These are phyloP conservation scores for Iguana delicatissima DNA, from an alignment of 2,797 vertebrate genomes.

Conservation along the genomic window DNA sequence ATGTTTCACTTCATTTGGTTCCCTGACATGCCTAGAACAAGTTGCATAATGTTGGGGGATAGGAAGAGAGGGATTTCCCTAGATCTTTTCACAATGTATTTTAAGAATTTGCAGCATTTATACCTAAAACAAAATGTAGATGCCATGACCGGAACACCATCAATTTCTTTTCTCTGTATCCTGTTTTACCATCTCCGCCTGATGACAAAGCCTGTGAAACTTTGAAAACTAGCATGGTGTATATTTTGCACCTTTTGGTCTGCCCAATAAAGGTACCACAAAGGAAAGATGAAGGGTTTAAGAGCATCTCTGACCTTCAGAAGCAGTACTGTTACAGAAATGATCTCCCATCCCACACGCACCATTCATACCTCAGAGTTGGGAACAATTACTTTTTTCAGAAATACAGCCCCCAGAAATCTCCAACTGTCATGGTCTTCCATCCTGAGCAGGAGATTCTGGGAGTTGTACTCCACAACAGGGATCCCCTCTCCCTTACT, in stretches of 20 bases:
- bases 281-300: neutral
- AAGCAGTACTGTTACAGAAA: neutral
- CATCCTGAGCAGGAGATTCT: neutral
- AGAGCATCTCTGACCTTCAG: neutral
- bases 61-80: neutral
- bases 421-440: neutral
- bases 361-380: neutral
- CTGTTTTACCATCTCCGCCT: no score
- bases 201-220: no score
- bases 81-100: no score
- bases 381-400: neutral
- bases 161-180: no score
- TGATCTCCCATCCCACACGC: neutral
- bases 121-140: no score
- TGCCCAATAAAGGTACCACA: no score
- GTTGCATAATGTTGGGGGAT: no score
- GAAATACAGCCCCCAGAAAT: neutral
- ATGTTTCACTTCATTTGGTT: neutral
- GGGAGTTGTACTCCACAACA: neutral
- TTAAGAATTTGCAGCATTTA: neutral
- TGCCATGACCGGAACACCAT: no score
- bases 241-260: no score
- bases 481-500: no score
- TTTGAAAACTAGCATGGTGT: no score
- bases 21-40: neutral